A percentile compares a stretch with the other conserved stretches of the same genome.
phyloP scores from a whole-genome alignment of 2,113 vertebrate species.

The Gasterosteus aculeatus region DNA sequence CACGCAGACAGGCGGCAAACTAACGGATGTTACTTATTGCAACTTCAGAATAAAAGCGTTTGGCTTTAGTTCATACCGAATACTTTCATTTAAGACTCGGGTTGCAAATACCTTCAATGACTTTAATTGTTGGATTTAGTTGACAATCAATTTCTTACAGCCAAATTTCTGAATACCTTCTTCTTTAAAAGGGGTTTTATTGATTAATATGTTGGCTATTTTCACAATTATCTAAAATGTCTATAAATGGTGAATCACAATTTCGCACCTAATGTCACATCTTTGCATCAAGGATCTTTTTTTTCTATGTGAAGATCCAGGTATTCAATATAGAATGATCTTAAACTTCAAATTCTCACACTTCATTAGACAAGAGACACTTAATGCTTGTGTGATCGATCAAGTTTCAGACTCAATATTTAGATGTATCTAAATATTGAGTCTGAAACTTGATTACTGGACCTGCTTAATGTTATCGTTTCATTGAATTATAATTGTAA shows the following conservation, averaged over 20 bases:
- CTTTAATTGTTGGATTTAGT: background rate
- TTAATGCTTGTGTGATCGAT: background rate
- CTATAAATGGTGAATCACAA: background rate
- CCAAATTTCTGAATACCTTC: background rate
- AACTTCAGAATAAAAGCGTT: constrained; percentile 51
- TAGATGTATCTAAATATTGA: too few relatives aligned
- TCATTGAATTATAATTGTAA: background rate
- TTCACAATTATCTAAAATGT: background rate
- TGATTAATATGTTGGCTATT: background rate
- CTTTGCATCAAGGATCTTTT: too few relatives aligned
- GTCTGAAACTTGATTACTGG: too few relatives aligned
- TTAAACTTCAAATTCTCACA: background rate
- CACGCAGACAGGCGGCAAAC: background rate
- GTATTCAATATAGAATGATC: background rate
- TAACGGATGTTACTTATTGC: constrained; percentile 10
- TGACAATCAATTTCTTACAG: background rate
- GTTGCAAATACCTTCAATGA: background rate
- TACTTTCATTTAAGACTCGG: background rate
- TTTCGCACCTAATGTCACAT: background rate
- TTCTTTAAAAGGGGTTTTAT: background rate
- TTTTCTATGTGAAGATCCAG: background rate
- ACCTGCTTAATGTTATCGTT: background rate
- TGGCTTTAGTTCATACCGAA: background rate
- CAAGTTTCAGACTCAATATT: too few relatives aligned
- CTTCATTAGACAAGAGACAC: background rate